These are phyloP conservation scores for Cheirogaleus medius DNA, from an alignment of 2,113 vertebrate genomes.

Conservation along the genomic window DNA sequence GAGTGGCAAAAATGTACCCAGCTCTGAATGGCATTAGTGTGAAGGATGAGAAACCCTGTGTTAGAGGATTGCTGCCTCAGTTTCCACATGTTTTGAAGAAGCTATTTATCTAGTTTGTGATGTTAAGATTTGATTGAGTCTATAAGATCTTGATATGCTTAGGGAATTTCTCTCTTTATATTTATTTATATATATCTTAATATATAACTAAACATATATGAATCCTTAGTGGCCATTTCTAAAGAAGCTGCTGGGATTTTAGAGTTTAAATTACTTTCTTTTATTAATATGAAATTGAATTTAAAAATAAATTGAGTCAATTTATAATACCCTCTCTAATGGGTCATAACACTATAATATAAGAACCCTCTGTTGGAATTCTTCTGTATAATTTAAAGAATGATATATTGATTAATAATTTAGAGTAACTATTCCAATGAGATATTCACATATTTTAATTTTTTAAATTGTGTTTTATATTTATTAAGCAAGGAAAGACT, in stretches of 20 bases:
- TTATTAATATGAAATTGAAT: constrained; percentile 56
- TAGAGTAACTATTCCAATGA: constrained; percentile 38
- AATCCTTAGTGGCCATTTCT: not conserved
- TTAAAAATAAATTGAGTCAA: constrained; percentile 60
- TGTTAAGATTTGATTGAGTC: not conserved
- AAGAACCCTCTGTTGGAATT: not conserved
- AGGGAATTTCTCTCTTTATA: not conserved
- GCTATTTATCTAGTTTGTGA: not conserved
- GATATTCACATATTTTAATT: constrained; percentile 6
- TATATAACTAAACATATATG: not conserved
- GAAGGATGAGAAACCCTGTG: accelerated
- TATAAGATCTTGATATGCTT: not conserved
- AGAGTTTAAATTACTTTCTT: constrained; percentile 56
- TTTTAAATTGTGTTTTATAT: constrained; percentile 20
- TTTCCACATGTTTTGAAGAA: not conserved
- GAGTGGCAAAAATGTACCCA: not conserved
- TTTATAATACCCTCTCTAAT: constrained; percentile 49
- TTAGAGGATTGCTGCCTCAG: too few species aligned
- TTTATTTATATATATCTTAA: not conserved
- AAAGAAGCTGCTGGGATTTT: constrained; percentile 7
- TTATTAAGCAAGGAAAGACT: not conserved
- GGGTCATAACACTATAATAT: not conserved
- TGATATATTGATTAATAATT: constrained; percentile 57
- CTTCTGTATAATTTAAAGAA: constrained; percentile 49
- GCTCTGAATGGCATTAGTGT: accelerated